These are phyloP conservation scores for Thereuonema tuberculata DNA, from an alignment of 1,140 invertebrate genomes.

Conservation along the genomic window DNA sequence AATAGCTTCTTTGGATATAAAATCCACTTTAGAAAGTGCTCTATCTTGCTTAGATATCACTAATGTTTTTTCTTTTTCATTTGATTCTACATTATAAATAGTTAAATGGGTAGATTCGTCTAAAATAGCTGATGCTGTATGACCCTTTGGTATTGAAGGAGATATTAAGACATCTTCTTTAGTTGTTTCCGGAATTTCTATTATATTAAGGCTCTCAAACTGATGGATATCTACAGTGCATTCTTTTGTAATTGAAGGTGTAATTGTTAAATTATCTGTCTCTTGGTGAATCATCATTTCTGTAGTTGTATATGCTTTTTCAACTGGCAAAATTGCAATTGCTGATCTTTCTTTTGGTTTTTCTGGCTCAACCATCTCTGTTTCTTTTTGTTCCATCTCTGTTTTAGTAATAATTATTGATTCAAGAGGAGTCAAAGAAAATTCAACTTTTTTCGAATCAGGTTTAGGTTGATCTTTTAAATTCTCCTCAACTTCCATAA, in stretches of 20 bases:
- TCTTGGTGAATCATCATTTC: neutral
- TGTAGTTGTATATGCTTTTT: neutral
- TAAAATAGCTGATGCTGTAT: too few relatives aligned
- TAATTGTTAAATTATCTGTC: neutral
- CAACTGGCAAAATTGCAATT: constrained; percentile 4
- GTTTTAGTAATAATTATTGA: constrained; percentile 1
- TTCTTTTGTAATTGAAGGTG: too few relatives aligned
- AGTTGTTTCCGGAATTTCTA: neutral
- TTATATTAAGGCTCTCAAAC: too few relatives aligned
- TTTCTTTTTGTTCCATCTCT: neutral
- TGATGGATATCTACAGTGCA: too few relatives aligned
- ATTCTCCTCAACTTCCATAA: constrained; percentile 13
- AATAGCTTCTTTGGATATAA: constrained; percentile 5
- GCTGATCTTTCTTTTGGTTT: neutral
- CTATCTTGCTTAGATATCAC: too few relatives aligned
- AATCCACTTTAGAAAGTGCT: neutral
- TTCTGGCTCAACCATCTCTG: too few relatives aligned
- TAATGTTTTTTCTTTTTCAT: too few relatives aligned
- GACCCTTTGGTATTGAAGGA: neutral
- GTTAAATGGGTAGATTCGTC: too few relatives aligned
- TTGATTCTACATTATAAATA: too few relatives aligned
- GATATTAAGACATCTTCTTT: neutral
- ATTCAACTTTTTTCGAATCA: neutral
- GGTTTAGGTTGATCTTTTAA: constrained; percentile 6
- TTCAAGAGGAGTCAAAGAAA: neutral